Evolutionary conservation across 92 coral and sea anemone genomes (phyloP), one percentile per base, ranked within the genome.

Genomic region (Muricea muricata): DNA sequence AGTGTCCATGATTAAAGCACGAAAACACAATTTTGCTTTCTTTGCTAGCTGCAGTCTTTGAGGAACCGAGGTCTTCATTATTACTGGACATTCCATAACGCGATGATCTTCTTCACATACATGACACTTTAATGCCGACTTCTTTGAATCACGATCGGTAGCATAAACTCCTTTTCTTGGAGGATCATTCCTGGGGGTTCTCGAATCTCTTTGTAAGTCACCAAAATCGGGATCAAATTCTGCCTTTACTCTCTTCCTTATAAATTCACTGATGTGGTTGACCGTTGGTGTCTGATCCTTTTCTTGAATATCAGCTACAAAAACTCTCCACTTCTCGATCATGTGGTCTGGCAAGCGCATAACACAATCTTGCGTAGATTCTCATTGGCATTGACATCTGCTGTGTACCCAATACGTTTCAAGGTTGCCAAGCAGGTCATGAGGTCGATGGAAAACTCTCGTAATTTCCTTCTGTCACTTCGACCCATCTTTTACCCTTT

Each of bases 141-240:
- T 73, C 12, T 7, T 39, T 15, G 46, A 33, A 25, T 73, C 58
- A 47, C 58, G 31, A 23, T 30, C 33, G 6, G 80, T n/a, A 41
- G 31, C 5, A 45, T 73, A 73, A 5, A 73, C 17, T 11, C 80
- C 80, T 6, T 73, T 73, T 73, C 32, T 73, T 35, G 28, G 33
- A 12, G 20, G 15, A n/a, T n/a, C n/a, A n/a, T n/a, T n/a, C n/a
- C n/a, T n/a, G n/a, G 65, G 65, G 65, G 65, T 8, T 21, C 25
- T 55, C n/a, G 65, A 6, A 18, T 82, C 75, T 60, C 82, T 75
- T n/a, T 76, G 61, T 3, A 85, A 20, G 24, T 85, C 84, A 0
- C 88, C 88, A 58, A 85, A 77, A 32, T 85, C 88, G 3, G 84
- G 88, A n/a, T 85, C 84, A 34, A 85, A 85, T 63, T 84, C 83